These are phyloP conservation scores for Diadophis punctatus DNA, from an alignment of 2,113 vertebrate genomes.

Conservation along the genomic window DNA sequence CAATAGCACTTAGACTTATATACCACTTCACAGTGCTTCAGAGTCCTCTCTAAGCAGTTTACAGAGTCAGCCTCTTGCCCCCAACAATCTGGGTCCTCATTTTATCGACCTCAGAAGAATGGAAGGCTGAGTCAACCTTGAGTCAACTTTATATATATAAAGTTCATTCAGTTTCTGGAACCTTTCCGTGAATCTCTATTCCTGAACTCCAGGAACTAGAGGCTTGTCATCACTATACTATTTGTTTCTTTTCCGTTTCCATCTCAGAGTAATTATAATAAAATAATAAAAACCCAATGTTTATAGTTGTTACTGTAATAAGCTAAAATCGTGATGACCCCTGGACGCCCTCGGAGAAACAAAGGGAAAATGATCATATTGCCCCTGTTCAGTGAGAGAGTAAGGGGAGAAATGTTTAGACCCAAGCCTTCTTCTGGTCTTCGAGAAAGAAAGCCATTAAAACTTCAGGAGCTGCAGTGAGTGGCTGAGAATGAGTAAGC, in stretches of 20 bases:
- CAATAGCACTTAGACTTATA: too few species aligned
- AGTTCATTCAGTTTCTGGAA: neutral
- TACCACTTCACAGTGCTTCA: too few species aligned
- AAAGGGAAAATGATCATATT: neutral
- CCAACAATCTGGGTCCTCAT: too few species aligned
- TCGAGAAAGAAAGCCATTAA: neutral
- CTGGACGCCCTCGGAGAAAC: neutral
- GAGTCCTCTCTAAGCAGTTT: too few species aligned
- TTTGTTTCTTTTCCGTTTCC: neutral
- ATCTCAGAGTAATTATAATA: neutral
- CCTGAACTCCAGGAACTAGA: neutral
- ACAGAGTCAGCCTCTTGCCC: too few species aligned
- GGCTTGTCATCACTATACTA: neutral
- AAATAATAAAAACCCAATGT: neutral
- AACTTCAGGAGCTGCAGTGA: neutral
- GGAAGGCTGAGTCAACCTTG: too few species aligned
- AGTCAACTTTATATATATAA: too few species aligned
- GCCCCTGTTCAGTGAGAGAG: neutral
- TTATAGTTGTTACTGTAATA: neutral
- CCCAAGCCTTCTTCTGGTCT: neutral
- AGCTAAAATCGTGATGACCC: neutral
- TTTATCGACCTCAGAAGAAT: too few species aligned
- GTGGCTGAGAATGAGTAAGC: neutral
- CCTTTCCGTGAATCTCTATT: neutral
- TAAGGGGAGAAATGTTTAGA: neutral